Base-by-base conservation (phyloP, 2,888 invertebrate species). In the Pegoplata infirma region DNA sequence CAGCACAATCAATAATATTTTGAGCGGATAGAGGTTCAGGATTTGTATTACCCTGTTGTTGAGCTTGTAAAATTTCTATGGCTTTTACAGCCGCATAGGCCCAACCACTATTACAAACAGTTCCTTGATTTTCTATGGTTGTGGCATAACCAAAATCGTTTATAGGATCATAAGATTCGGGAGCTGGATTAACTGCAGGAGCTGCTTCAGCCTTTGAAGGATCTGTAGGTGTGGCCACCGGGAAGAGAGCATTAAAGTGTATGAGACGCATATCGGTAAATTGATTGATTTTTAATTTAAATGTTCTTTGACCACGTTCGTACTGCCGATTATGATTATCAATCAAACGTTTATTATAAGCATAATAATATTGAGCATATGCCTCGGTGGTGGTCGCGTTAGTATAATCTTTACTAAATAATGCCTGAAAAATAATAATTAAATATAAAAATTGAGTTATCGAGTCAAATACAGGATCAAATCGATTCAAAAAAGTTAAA, bases 1-100 rank as follows among this genome's bases (percentile, higher is more conserved):
- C 85, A n/a, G 87, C 85, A 87, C 97, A 98, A 90, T 98, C 97
- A 71, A 98, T 91, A 73, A 98, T 90, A 90, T 97, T 96, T 90
- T 98, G 97, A 88, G 97, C 97, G 76, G 96, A 96, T 17, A 97
- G 91, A 2, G 81, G 5, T 0, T 14, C 28, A 0, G 85, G 82
- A 5, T 17, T 51, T 5, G 71, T 36, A 12, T 16, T 47, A 1
- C 71, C 82, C 0, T 56, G 5, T 12, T 69, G 69, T n/a, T 63
- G 32, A 3, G 80, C 83, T 19, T 79, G 46, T 6, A 80, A 71
- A 19, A 82, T 67, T 77, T 85, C 84, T 1, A 86, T 16, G 1
- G 84, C 63, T 21, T 82, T 81, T 1, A 82, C 82, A 10, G 83
- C 55, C 4, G 85, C 79, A 80, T 84, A 84, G 1, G 86, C 84